Evolutionary conservation across 2,888 invertebrate genomes (phyloP).

Genomic region (Hetaerina titia): DNA sequence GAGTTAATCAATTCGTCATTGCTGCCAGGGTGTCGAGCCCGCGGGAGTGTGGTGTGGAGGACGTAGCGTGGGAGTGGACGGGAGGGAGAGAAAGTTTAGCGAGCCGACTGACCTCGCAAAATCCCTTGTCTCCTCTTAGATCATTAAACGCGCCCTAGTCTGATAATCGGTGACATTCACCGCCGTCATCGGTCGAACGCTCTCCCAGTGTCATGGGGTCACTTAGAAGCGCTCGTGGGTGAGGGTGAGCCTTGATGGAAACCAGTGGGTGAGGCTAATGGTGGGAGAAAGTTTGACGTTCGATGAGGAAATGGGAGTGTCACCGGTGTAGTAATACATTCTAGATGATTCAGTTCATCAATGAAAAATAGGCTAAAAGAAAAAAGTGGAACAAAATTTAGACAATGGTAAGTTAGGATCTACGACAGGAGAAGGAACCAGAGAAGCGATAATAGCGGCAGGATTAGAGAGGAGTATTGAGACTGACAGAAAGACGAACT

Average conservation of each 20-base stretch:
- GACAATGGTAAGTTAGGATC: too few relatives aligned
- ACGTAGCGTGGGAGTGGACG: not conserved
- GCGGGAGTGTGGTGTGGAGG: not conserved
- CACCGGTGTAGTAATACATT: too few relatives aligned
- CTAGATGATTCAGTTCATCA: too few relatives aligned
- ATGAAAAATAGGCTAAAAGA: too few relatives aligned
- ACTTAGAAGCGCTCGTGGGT: not conserved
- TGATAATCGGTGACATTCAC: conserved; percentile 37
- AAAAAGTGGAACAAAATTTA: too few relatives aligned
- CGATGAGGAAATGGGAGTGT: too few relatives aligned
- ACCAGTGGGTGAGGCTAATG: not conserved
- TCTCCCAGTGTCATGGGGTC: conserved; percentile 3
- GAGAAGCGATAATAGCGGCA: too few relatives aligned
- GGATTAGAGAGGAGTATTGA: too few relatives aligned
- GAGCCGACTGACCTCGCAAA: conserved; percentile 39
- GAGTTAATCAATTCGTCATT: conserved; percentile 21
- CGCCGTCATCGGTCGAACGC: conserved; percentile 33
- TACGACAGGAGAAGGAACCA: too few relatives aligned
- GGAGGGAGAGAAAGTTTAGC: not conserved
- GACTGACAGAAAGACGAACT: too few relatives aligned
- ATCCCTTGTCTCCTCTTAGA: conserved; percentile 50
- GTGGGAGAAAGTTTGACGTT: too few relatives aligned
- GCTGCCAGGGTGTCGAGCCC: not conserved
- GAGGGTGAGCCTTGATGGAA: not conserved
- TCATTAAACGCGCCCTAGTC: conserved; percentile 43